Conservation (phyloP, 2,888 invertebrate species). For the Tenthredo livida region DNA sequence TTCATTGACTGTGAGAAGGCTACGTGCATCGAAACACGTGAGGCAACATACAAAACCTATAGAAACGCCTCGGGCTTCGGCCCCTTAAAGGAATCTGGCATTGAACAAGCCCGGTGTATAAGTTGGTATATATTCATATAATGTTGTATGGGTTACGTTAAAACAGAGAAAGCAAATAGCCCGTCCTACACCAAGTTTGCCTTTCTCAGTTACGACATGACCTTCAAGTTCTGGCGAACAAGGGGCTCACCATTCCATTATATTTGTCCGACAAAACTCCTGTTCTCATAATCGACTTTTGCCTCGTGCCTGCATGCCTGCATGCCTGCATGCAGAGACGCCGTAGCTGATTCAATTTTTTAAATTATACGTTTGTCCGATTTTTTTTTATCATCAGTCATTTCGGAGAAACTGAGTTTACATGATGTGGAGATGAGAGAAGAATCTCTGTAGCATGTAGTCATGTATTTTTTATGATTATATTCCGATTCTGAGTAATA, state of each 20-base stretch:
- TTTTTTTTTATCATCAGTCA: not conserved
- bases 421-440: not conserved
- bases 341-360: no score
- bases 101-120: slow-evolving; percentile 31
- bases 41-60: not conserved
- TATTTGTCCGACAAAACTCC: slow-evolving; percentile 1
- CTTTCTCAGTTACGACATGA: slow-evolving; percentile 29
- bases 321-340: not conserved
- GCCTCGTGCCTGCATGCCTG: no score
- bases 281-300: not conserved
- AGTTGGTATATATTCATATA: not conserved
- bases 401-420: not conserved
- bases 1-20: slow-evolving; percentile 28
- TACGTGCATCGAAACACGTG: slow-evolving; percentile 42
- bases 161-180: slow-evolving; percentile 41
- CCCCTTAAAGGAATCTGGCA: slow-evolving; percentile 31
- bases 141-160: slow-evolving; percentile 24
- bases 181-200: slow-evolving; percentile 20
- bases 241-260: not conserved
- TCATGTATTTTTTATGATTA: no score
- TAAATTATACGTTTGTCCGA: not conserved
- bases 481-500: no score
- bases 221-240: slow-evolving; percentile 40
- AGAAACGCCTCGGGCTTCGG: slow-evolving; percentile 29
- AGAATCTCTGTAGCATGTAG: not conserved